Conservation (phyloP, 1,140 invertebrate genomes). For the Hestina assimilis region DNA sequence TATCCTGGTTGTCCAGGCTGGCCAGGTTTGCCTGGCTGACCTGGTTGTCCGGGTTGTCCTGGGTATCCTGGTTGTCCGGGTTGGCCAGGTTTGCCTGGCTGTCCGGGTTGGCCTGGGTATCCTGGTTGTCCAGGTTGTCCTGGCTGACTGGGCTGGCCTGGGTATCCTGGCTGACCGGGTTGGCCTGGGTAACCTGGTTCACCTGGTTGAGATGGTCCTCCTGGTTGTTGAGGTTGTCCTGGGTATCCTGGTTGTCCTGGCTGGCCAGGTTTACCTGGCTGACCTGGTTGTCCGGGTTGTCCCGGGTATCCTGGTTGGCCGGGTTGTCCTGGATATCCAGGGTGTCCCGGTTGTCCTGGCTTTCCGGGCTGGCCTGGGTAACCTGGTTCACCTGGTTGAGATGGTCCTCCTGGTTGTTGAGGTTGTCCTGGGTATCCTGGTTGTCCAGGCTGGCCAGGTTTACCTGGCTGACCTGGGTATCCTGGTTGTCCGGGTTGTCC, state of each 20-base stretch:
- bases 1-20: not conserved
- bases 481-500: not conserved
- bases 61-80: not conserved
- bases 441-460: not conserved
- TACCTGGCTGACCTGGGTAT: not conserved
- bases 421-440: not conserved
- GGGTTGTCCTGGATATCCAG: not conserved
- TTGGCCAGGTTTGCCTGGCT: not conserved
- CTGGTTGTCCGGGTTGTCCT: not conserved
- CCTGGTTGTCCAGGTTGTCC: not conserved
- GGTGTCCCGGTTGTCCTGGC: not conserved
- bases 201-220: not conserved
- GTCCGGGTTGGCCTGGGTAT: not conserved
- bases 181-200: not conserved
- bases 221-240: not conserved
- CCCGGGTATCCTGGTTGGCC: not conserved
- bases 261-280: not conserved
- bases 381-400: not conserved
- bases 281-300: not conserved
- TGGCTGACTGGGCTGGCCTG: not conserved
- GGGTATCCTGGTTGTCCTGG: not conserved
- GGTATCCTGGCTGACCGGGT: not conserved
- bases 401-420: not conserved
- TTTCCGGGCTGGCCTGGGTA: not conserved
- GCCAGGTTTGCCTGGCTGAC: not conserved